phyloP scores from a whole-genome alignment of 2,113 vertebrate species.

The Gobiocypris rarus region DNA sequence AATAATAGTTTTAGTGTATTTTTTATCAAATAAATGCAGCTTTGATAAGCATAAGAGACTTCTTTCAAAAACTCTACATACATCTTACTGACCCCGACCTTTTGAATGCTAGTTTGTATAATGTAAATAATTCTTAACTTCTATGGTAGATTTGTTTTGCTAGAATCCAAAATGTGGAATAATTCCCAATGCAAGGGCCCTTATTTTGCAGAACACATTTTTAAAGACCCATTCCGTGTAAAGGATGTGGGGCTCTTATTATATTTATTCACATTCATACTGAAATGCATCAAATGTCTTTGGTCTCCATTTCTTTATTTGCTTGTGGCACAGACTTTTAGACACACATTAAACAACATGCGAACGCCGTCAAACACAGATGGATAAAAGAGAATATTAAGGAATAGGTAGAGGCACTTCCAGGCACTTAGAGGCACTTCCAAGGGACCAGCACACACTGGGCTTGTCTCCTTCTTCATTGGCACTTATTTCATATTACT shows the following conservation, averaged over 20 bases:
- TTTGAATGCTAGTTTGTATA: background rate
- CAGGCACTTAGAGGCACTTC: slow-evolving; percentile 17
- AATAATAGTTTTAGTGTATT: background rate
- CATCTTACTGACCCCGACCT: background rate
- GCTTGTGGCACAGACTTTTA: background rate
- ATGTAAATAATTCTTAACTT: background rate
- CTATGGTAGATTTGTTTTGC: background rate
- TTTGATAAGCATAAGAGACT: background rate
- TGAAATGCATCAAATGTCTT: background rate
- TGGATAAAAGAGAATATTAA: slow-evolving; percentile 28
- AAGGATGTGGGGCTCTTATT: background rate
- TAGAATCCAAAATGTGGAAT: background rate
- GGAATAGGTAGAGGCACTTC: slow-evolving; percentile 10
- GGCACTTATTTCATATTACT: slow-evolving; percentile 68
- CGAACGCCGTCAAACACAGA: slow-evolving; percentile 12
- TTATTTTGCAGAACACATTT: background rate
- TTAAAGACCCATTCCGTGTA: background rate
- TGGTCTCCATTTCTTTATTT: background rate
- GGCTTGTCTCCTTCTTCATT: slow-evolving; percentile 57
- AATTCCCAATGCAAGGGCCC: background rate
- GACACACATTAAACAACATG: background rate
- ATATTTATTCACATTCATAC: background rate
- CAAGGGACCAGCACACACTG: slow-evolving; percentile 43
- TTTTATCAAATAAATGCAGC: background rate
- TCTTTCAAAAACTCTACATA: background rate